phyloP scores from a whole-genome alignment of 37 sponge, comb jelly and placozoan species.

The Hexactinellida sp. region DNA sequence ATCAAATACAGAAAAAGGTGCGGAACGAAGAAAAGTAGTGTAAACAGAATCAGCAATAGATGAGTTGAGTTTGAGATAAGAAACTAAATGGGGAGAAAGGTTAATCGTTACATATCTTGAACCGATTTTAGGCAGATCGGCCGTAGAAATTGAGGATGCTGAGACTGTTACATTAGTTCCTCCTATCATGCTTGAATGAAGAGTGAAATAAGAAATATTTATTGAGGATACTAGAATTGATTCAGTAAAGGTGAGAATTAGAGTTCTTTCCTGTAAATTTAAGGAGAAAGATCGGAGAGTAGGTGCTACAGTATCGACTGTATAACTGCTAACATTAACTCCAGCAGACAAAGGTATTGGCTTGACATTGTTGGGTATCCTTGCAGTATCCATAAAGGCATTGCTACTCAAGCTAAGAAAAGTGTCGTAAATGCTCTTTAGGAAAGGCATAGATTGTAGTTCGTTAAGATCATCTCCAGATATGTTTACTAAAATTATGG shows the following conservation, averaged over 20 bases:
- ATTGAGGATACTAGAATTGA: slow-evolving; percentile 40
- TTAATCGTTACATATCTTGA: slow-evolving; percentile 28
- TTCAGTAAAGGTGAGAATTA: slow-evolving; percentile 54
- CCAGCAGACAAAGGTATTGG: slow-evolving; percentile 26
- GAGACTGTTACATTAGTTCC: slow-evolving; percentile 12
- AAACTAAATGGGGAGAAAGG: slow-evolving; percentile 28
- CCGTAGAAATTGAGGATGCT: slow-evolving; percentile 25
- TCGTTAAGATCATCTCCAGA: not conserved
- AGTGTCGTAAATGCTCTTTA: slow-evolving; percentile 28
- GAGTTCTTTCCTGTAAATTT: slow-evolving; percentile 38
- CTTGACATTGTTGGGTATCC: slow-evolving; percentile 31
- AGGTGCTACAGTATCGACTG: slow-evolving; percentile 33
- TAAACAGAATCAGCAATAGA: slow-evolving; percentile 27
- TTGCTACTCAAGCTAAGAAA: slow-evolving; percentile 38
- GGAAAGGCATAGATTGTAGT: slow-evolving; percentile 5
- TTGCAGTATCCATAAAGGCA: slow-evolving; percentile 44
- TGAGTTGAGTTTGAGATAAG: slow-evolving; percentile 41
- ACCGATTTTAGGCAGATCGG: slow-evolving; percentile 17
- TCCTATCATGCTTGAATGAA: slow-evolving; percentile 30
- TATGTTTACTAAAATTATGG: not conserved
- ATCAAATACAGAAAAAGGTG: slow-evolving; percentile 25
- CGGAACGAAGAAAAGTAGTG: slow-evolving; percentile 36
- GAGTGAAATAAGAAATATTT: not conserved
- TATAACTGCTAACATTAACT: slow-evolving; percentile 24
- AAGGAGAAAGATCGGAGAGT: slow-evolving; percentile 35